A percentile compares a stretch with the other conserved stretches of the same genome.
Conservation (phyloP, 2,888 invertebrate species). For the Phyllotreta striolata region DNA sequence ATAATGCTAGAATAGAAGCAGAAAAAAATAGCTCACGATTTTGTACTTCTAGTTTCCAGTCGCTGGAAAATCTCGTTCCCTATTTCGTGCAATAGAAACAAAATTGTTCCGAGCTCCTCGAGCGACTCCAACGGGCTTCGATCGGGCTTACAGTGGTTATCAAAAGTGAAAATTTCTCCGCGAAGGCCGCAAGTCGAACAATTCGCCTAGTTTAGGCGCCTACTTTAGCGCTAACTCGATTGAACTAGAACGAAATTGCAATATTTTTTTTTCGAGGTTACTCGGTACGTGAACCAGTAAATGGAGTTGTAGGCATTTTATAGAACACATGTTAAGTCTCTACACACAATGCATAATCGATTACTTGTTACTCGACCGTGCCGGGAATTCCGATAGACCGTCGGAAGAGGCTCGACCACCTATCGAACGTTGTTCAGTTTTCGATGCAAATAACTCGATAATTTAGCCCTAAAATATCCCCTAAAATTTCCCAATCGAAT, state of each 20-base stretch:
- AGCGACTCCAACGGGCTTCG: no score
- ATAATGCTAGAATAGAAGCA: conserved; percentile 45
- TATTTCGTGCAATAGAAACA: no score
- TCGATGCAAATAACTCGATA: no score
- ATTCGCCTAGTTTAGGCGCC: conserved; percentile 23
- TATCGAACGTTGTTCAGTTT: background rate
- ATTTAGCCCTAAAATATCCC: no score
- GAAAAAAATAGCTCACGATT: conserved; percentile 36
- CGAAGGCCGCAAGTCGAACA: no score
- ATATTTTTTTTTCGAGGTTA: conserved; percentile 49
- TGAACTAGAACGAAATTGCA: conserved; percentile 44
- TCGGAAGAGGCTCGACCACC: conserved; percentile 11
- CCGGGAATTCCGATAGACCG: conserved; percentile 47
- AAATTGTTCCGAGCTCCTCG: no score
- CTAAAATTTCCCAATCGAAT: no score
- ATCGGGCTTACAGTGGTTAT: no score
- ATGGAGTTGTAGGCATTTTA: conserved; percentile 49
- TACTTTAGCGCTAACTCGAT: conserved; percentile 37
- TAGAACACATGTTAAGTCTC: conserved; percentile 49
- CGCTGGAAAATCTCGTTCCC: no score
- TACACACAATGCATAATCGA: conserved; percentile 48
- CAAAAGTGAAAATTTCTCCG: no score
- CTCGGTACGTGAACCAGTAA: conserved; percentile 49
- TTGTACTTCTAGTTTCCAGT: no score
- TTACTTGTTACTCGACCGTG: conserved; percentile 45